Evolutionary conservation across 2,797 vertebrate species (phyloP), one percentile per base, ranked within the genome.

Genomic region (Coilia nasus): DNA sequence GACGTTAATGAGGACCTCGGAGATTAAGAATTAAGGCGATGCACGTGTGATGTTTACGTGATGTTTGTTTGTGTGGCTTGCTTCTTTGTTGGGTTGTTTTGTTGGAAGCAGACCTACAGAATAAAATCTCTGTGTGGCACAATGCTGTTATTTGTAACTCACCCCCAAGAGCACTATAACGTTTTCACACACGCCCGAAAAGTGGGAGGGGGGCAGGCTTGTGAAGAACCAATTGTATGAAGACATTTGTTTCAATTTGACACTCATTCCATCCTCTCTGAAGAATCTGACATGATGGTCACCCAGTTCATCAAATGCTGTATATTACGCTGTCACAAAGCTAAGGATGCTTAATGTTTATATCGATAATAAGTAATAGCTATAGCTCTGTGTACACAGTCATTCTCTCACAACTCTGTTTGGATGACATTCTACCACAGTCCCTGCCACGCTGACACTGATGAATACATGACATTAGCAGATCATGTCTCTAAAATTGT

Each of bases 1-100:
- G 84, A 59, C 84, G 84, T 84, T 90, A 90, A 90, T 87, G 85
- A 88, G 89, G 85, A 87, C 89, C 83, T 86, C 25, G 60, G 86
- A 88, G 82, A 88, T 12, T n/a, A 64, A 78, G 83, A 87, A 90
- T 90, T 86, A 86, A 83, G 75, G 83, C 64, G 83, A 80, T 21
- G 71, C 35, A 78, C 31, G 17, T 78, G 35, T 21, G 71, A 78
- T 78, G 31, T 44, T 78, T 9, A 54, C 14, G 50, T 54, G 50
- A 54, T 78, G 71, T 78, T 78, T 78, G 35, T 44, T 78, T 41
- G 6, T 6, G 71, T 78, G 9, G 19, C 21, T 21, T 41, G 1
- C 6, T 17, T 54, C 6, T 17, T 54, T 54, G 50, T 54, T 54
- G 9, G 14, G 7, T 10, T 2, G 7, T 54, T 3, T 54, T 9